Percentiles rank a stretch among this genome's conserved stretches.
These are phyloP conservation scores for Poeciliopsis gracilis DNA, from an alignment of 2,797 vertebrate genomes.

Conservation along the genomic window DNA sequence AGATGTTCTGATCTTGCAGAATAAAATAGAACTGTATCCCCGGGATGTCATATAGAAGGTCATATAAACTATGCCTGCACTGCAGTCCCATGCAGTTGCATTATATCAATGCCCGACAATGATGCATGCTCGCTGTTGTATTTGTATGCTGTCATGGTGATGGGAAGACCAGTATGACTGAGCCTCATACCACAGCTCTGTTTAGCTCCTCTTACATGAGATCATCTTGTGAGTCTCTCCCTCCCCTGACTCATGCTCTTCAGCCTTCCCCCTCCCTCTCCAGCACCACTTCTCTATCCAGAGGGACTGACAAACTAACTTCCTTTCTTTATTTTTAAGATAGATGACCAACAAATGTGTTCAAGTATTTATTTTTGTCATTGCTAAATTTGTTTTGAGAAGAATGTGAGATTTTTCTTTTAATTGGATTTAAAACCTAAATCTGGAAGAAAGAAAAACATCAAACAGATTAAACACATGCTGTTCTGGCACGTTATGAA, in stretches of 20 bases:
- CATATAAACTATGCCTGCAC: conserved; percentile 4
- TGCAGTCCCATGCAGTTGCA: conserved; percentile 6
- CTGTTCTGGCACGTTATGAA: background rate
- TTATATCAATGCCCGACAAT: conserved; percentile 16
- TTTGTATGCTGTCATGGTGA: conserved; percentile 78
- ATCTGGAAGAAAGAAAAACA: background rate
- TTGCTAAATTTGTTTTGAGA: background rate
- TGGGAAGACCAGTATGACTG: conserved; percentile 64
- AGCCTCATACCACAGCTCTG: conserved; percentile 70
- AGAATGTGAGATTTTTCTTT: background rate
- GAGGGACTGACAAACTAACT: conserved; percentile 56
- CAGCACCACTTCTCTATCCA: conserved; percentile 44
- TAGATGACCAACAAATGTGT: conserved; percentile 26
- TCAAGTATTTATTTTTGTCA: conserved; percentile 27
- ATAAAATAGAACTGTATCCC: background rate
- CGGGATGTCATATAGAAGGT: background rate
- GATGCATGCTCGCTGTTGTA: conserved; percentile 44
- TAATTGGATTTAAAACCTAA: background rate
- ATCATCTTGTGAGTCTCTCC: conserved; percentile 74
- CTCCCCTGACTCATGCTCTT: conserved; percentile 66
- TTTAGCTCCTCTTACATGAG: conserved; percentile 76
- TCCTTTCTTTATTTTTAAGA: conserved; percentile 35
- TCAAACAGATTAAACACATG: background rate
- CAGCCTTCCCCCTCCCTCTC: conserved; percentile 59
- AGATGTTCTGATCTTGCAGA: background rate